phyloP scores from a whole-genome alignment of 2,888 invertebrate genomes.

The Drosophila anomalata region DNA sequence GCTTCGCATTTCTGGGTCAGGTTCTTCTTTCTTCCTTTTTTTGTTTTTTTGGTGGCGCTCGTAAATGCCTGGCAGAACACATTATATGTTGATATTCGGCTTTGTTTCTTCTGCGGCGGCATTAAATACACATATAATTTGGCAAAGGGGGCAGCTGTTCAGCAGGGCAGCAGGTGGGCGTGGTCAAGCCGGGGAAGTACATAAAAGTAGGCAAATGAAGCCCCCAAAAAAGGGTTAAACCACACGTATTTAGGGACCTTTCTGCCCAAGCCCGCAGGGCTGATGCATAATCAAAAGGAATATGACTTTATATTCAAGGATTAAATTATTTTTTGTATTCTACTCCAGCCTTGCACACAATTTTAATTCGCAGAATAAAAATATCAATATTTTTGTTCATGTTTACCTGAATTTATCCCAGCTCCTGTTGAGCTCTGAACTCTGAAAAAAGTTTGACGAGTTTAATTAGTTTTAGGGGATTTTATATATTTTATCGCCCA shows the following conservation, averaged over 20 bases:
- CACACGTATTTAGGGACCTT: constrained; percentile 20
- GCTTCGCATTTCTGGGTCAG: constrained; percentile 39
- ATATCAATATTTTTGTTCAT: background rate
- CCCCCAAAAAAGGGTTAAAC: constrained; percentile 54
- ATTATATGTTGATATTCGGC: constrained; percentile 24
- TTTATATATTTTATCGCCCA: constrained; percentile 31
- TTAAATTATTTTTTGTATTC: background rate
- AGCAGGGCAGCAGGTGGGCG: constrained; percentile 17
- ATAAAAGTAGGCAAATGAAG: constrained; percentile 59
- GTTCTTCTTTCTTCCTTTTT: constrained; percentile 5
- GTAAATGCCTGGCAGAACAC: constrained; percentile 36
- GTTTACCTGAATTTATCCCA: background rate
- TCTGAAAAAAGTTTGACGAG: background rate
- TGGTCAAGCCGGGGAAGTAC: constrained; percentile 37
- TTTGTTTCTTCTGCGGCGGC: constrained; percentile 33
- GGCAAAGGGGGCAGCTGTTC: constrained; percentile 4
- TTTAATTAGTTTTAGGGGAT: constrained; percentile 15
- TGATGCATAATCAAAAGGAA: background rate
- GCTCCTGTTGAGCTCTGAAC: background rate
- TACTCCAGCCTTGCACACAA: background rate
- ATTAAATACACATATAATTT: constrained; percentile 63
- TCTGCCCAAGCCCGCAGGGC: background rate
- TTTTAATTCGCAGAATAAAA: background rate
- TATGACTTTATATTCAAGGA: background rate
- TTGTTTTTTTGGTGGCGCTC: constrained; percentile 9